Conservation (phyloP, 2,113 vertebrate species). For the Phaethon lepturus region DNA sequence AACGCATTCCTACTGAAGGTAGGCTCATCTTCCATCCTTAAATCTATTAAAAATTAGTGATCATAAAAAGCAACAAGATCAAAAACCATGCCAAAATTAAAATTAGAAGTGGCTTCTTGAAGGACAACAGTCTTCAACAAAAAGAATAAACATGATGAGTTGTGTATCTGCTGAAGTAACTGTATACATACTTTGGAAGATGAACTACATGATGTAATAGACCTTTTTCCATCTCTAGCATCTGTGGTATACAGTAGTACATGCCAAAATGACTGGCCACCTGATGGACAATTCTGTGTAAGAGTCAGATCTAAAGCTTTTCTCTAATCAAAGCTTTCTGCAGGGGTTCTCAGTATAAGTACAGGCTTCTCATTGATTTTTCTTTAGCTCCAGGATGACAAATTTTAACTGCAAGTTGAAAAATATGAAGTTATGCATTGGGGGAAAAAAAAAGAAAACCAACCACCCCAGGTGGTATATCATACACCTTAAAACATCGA, state of each 20-base stretch:
- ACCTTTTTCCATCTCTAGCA: neutral
- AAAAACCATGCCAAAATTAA: neutral
- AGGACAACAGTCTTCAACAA: neutral
- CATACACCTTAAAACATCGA: neutral
- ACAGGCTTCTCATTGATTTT: conserved; percentile 34
- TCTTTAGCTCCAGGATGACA: conserved; percentile 3
- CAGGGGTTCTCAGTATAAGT: conserved; percentile 21
- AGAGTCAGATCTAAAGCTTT: conserved; percentile 35
- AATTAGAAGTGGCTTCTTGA: neutral
- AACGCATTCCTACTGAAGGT: conserved; percentile 52
- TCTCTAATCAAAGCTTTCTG: conserved; percentile 57
- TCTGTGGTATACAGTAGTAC: neutral
- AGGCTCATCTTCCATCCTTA: neutral
- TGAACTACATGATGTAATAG: neutral
- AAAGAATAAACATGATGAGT: neutral
- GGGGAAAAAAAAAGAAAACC: neutral
- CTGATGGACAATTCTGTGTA: conserved; percentile 2
- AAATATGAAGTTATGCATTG: conserved; percentile 12
- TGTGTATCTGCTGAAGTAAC: neutral
- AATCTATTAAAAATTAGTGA: neutral
- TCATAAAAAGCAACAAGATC: neutral
- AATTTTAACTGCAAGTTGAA: conserved; percentile 17
- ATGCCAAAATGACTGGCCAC: neutral
- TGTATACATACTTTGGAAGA: neutral
- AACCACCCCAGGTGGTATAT: accelerated